These are phyloP conservation scores for Volucella inflata DNA, from an alignment of 2,888 invertebrate genomes.

Conservation along the genomic window DNA sequence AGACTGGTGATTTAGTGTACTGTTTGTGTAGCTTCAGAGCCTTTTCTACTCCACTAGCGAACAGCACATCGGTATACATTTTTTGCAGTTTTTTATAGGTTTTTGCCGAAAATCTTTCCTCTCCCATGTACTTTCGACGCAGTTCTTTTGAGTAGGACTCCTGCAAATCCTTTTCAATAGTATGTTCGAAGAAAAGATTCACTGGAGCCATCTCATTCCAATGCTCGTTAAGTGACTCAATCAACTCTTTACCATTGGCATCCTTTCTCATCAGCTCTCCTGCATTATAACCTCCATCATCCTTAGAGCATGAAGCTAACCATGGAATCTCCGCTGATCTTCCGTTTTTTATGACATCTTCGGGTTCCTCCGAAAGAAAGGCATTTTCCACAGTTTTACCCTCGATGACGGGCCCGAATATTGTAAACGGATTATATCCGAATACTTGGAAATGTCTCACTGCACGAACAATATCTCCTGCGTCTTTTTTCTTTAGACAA, in stretches of 20 bases:
- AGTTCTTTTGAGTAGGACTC: constrained; percentile 75
- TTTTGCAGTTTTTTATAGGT: constrained; percentile 83
- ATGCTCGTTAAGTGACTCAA: constrained; percentile 86
- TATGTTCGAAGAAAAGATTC: constrained; percentile 87
- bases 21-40: constrained; percentile 86
- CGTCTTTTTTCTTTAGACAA: constrained; percentile 87
- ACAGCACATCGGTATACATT: constrained; percentile 88
- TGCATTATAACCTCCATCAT: constrained; percentile 90
- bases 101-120: constrained; percentile 82
- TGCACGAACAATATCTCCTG: constrained; percentile 86
- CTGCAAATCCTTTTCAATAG: constrained; percentile 83
- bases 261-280: constrained; percentile 82
- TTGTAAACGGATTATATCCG: constrained; percentile 88
- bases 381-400: constrained; percentile 84
- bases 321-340: constrained; percentile 88
- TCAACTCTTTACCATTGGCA: constrained; percentile 80
- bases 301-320: constrained; percentile 87
- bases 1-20: constrained; percentile 86
- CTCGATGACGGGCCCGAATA: constrained; percentile 90
- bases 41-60: constrained; percentile 86
- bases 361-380: constrained; percentile 88
- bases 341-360: constrained; percentile 86
- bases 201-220: constrained; percentile 85
- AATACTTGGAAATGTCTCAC: constrained; percentile 82
- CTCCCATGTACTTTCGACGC: constrained; percentile 76